These are phyloP conservation scores for Drosophila punjabiensis DNA, from an alignment of 1,140 invertebrate genomes.

Conservation along the genomic window DNA sequence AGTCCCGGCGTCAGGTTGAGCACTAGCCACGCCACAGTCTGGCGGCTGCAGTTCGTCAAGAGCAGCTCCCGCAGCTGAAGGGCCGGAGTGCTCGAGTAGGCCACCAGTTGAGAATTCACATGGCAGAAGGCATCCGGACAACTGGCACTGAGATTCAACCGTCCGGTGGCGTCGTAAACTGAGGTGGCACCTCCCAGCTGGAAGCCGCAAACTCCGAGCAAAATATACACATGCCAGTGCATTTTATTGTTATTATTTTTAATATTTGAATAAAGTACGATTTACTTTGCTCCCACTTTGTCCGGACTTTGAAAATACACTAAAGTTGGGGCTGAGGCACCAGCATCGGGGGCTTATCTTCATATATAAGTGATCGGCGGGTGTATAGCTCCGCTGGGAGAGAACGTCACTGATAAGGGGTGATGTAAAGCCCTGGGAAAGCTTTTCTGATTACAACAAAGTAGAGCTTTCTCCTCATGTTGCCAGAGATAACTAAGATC, in stretches of 20 bases:
- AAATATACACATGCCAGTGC: conserved; percentile 13
- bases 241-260: conserved; percentile 11
- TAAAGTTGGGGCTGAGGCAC: not conserved
- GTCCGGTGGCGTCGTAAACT: conserved; percentile 12
- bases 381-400: conserved; percentile 9
- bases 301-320: conserved; percentile 12
- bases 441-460: conserved; percentile 38
- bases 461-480: conserved; percentile 32
- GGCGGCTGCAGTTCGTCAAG: conserved; percentile 46
- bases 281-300: conserved; percentile 12
- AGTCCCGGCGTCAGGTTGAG: conserved; percentile 57
- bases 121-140: conserved; percentile 52
- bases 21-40: conserved; percentile 35
- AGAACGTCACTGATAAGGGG: conserved; percentile 12
- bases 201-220: conserved; percentile 13
- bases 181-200: not conserved
- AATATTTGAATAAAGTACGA: not conserved
- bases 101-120: conserved; percentile 37
- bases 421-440: conserved; percentile 29
- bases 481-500: conserved; percentile 6
- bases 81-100: conserved; percentile 5
- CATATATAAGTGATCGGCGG: not conserved
- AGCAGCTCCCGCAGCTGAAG: conserved; percentile 46
- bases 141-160: conserved; percentile 49
- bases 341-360: conserved; percentile 21